Conservation (phyloP, 2,888 invertebrate species). For the Lasius platythorax region DNA sequence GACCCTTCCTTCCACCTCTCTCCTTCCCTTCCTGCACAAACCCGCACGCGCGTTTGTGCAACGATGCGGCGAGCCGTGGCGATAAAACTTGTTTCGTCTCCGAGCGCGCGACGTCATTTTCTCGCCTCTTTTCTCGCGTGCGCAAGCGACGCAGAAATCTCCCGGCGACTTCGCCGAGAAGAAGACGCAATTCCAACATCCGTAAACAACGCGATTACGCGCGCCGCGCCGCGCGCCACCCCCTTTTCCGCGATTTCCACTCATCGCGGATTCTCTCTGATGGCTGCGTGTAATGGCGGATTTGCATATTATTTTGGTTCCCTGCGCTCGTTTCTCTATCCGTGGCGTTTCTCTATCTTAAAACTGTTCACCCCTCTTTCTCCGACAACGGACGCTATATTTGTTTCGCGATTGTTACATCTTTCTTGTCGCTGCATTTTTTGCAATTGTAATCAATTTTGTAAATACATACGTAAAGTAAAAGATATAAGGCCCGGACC, state of each 20-base stretch:
- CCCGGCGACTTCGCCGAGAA: not conserved
- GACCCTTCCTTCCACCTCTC: not conserved
- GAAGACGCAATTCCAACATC: slow-evolving; percentile 19
- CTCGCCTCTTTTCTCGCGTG: not conserved
- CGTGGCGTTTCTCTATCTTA: not conserved
- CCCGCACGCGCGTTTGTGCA: slow-evolving; percentile 14
- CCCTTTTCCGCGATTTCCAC: not conserved
- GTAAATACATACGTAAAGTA: not conserved
- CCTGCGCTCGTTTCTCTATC: not conserved
- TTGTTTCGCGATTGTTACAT: too few species aligned
- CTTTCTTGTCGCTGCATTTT: not conserved
- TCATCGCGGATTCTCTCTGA: slow-evolving; percentile 9
- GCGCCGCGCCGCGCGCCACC: not conserved
- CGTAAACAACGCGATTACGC: slow-evolving; percentile 48
- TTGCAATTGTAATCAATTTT: not conserved
- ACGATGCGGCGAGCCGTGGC: slow-evolving; percentile 18
- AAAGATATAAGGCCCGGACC: not conserved
- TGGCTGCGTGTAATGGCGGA: not conserved
- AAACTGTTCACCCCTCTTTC: not conserved
- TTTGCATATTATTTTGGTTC: slow-evolving; percentile 30
- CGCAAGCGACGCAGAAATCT: not conserved
- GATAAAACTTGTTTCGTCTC: slow-evolving; percentile 30
- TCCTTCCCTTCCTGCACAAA: too few species aligned
- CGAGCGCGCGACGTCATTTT: not conserved
- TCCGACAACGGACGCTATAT: too few species aligned